Base-by-base conservation (phyloP, 2,888 invertebrate species). In the Dermolepida albohirtum region DNA sequence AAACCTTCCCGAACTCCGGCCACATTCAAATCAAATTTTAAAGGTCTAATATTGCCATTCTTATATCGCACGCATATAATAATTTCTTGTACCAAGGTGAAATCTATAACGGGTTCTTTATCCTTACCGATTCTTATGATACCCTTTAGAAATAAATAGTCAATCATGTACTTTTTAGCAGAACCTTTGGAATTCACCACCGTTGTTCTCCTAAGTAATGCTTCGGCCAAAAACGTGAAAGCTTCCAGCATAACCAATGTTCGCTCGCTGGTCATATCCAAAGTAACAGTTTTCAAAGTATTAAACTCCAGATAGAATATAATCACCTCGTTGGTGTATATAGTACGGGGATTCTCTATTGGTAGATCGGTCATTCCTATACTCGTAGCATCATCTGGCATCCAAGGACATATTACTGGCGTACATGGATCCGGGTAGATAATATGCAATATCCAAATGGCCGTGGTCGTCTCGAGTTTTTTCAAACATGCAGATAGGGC, bases 91-190 rank as follows among this genome's bases (percentile, higher is more conserved):
- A 29, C n/a, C 27, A 47, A 6, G 5, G n/a, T 8, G 14, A 49
- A 63, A 11, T 63, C 47, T 12, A 63, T 34, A 7, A n/a, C 27
- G 2, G 63, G 34, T 29, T 14, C 17, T 47, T 2, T 16, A 8
- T 17, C 17, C 12, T 11, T n/a, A 16, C 44, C 44, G 2, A 47
- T 17, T 14, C 17, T n/a, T 14, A 8, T 8, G 12, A 47, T 47
- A 7, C 44, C 44, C 6, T 47, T 14, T 8, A 47, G 11, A 17
- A 47, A 47, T 2, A 17, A 12, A 17, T 47, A 47, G 14, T 47
- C 44, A 14, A 47, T 12, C 5, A 8, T 47, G 17, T 47, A 47
- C 44, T 47, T 47, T 47, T 47, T 47, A 47, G 1, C 0, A 2
- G 44, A 47, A 0, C 12, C 44, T 7, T 47, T 47, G 12, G 12